Evolutionary conservation across 2,797 vertebrate genomes (phyloP).

Genomic region (Lycodopsis pacificus): DNA sequence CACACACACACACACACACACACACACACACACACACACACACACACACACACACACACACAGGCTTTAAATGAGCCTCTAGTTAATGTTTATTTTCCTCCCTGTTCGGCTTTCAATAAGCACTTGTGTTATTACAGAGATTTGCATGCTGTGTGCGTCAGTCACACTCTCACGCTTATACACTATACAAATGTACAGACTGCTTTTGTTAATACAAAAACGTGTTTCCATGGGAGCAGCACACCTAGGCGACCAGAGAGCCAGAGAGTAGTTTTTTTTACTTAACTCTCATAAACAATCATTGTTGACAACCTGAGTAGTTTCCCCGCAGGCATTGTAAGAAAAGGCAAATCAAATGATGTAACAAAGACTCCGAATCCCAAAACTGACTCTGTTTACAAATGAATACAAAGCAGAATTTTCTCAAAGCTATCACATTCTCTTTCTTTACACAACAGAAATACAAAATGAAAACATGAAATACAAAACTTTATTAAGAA

Average conservation of each 20-base stretch:
- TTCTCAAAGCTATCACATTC: no score
- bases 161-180: constrained; percentile 1
- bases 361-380: neutral
- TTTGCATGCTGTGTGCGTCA: constrained; percentile 24
- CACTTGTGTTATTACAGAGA: constrained; percentile 48
- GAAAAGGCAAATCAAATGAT: neutral
- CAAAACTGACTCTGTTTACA: neutral
- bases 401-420: neutral
- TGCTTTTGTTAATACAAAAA: constrained; percentile 43
- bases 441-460: neutral
- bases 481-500: neutral
- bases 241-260: constrained; percentile 19
- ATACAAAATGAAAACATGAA: neutral
- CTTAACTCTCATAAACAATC: constrained; percentile 19
- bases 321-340: constrained; percentile 11
- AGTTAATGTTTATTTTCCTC: constrained; percentile 64
- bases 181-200: constrained; percentile 2
- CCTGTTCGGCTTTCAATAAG: constrained; percentile 50
- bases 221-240: constrained; percentile 74
- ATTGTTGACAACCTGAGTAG: neutral
- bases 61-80: constrained; percentile 6
- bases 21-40: neutral
- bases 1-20: constrained; percentile 17
- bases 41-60: constrained; percentile 20
- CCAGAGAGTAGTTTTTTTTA: constrained; percentile 17